Percentiles rank a stretch among this genome's conserved stretches.
Evolutionary conservation across 37 sponge, comb jelly and placozoan species (phyloP).

Genomic region (Lycopodina hypogea): DNA sequence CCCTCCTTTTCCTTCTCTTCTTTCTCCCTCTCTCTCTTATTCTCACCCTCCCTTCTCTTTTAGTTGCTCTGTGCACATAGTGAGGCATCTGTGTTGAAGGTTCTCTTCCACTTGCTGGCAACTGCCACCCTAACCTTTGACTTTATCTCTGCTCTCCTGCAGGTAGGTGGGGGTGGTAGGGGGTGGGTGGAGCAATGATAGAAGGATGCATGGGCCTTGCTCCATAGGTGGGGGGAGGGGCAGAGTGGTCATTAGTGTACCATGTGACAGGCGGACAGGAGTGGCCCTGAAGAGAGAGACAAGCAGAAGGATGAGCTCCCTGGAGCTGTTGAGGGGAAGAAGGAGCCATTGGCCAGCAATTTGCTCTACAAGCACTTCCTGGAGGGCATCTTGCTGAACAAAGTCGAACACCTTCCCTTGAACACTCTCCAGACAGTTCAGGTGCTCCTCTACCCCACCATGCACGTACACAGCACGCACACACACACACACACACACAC

Average conservation of each 20-base stretch:
- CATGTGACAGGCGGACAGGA: background rate
- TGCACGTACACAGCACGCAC: background rate
- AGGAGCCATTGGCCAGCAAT: slow-evolving; percentile 13
- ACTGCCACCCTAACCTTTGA: slow-evolving; percentile 3
- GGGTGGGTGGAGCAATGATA: background rate
- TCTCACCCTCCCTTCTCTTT: too few species aligned
- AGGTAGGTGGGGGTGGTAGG: background rate
- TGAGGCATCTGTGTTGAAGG: slow-evolving; percentile 23
- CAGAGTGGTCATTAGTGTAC: too few species aligned
- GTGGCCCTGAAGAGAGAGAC: background rate
- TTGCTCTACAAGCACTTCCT: slow-evolving; percentile 26
- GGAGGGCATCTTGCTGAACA: slow-evolving; percentile 11
- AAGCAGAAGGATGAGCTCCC: background rate
- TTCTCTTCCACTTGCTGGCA: slow-evolving; percentile 4
- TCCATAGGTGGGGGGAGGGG: background rate
- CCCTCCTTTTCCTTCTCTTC: too few species aligned
- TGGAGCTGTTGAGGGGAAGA: background rate
- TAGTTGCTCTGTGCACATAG: background rate
- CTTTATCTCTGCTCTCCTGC: slow-evolving; percentile 8
- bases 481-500: background rate
- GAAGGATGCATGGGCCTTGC: too few species aligned
- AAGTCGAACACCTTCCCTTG: background rate
- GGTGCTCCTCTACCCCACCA: background rate
- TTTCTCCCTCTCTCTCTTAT: too few species aligned
- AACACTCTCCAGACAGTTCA: background rate